Percentiles rank a stretch among this genome's conserved stretches.
Evolutionary conservation across 2,113 vertebrate species (phyloP).

Genomic region (Oryzias woworae): DNA sequence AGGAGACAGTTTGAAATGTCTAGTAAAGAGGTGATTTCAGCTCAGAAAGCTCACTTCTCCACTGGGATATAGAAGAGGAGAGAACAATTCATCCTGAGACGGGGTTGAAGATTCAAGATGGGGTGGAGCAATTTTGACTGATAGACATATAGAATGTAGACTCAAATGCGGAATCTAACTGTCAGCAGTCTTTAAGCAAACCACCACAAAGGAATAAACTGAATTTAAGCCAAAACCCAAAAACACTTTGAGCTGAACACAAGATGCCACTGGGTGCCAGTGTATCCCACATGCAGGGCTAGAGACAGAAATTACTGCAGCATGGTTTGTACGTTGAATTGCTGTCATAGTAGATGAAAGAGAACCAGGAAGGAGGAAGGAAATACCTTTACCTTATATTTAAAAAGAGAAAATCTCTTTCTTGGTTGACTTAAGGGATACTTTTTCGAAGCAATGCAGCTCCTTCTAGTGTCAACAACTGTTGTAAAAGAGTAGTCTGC

Average conservation of each 20-base stretch:
- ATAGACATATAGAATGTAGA: conserved; percentile 25
- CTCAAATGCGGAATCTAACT: conserved; percentile 1
- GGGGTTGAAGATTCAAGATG: conserved; percentile 19
- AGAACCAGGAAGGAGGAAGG: conserved; percentile 2
- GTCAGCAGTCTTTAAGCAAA: neutral
- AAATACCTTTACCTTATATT: conserved; percentile 13
- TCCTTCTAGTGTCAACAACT: conserved; percentile 1
- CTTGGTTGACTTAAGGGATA: conserved; percentile 18
- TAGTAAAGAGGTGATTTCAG: conserved; percentile 23
- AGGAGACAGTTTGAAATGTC: conserved; percentile 13
- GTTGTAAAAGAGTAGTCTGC: neutral
- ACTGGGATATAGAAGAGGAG: neutral
- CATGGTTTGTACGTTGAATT: conserved; percentile 28
- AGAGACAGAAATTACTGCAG: conserved; percentile 25
- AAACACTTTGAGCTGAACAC: conserved; percentile 25
- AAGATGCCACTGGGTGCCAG: conserved; percentile 42
- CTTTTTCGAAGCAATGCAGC: neutral
- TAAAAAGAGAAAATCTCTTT: conserved; percentile 1
- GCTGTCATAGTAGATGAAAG: conserved; percentile 28
- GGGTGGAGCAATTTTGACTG: conserved; percentile 20
- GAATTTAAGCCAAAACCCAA: conserved; percentile 25
- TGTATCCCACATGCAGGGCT: conserved; percentile 19
- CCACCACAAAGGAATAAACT: conserved; percentile 9
- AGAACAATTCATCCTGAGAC: conserved; percentile 2
- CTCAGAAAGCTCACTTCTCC: conserved; percentile 29